Conservation (phyloP, 1,140 invertebrate genomes). For the Bombus sibiricus region DNA sequence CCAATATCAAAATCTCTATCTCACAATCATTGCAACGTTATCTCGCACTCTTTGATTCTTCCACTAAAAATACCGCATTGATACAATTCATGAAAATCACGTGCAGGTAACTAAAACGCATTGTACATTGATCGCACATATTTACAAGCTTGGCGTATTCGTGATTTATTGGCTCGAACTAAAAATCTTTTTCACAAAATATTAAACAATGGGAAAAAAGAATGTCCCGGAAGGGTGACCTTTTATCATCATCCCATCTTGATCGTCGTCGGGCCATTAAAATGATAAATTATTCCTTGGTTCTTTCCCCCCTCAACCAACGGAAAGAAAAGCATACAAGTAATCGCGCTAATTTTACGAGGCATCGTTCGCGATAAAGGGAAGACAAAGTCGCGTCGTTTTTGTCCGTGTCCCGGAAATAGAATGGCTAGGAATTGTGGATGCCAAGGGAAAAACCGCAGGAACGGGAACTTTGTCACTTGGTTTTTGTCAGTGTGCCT, state of each 20-base stretch:
- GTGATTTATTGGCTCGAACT: not conserved
- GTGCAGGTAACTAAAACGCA: not conserved
- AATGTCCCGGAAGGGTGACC: not conserved
- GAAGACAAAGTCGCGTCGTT: constrained; percentile 32
- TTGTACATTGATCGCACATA: constrained; percentile 1
- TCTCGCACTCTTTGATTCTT: too few species aligned
- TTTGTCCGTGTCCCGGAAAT: not conserved
- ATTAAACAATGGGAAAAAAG: not conserved
- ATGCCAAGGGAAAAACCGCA: not conserved
- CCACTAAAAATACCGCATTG: not conserved
- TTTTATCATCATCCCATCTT: constrained; percentile 45
- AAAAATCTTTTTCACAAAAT: not conserved
- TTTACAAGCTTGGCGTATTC: constrained; percentile 31
- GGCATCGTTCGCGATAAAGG: constrained; percentile 36
- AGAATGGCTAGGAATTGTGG: constrained; percentile 1
- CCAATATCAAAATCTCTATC: not conserved
- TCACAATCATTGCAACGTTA: not conserved
- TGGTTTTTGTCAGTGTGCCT: not conserved
- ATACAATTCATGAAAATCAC: not conserved
- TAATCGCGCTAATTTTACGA: constrained; percentile 51
- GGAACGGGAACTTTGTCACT: constrained; percentile 15
- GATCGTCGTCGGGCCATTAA: constrained; percentile 45
- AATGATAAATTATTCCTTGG: constrained; percentile 52
- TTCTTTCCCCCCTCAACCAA: not conserved
- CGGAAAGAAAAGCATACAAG: constrained; percentile 17